Base-by-base conservation (phyloP, 64 coral and sea anemone genomes). In the Trachythela sp. region DNA sequence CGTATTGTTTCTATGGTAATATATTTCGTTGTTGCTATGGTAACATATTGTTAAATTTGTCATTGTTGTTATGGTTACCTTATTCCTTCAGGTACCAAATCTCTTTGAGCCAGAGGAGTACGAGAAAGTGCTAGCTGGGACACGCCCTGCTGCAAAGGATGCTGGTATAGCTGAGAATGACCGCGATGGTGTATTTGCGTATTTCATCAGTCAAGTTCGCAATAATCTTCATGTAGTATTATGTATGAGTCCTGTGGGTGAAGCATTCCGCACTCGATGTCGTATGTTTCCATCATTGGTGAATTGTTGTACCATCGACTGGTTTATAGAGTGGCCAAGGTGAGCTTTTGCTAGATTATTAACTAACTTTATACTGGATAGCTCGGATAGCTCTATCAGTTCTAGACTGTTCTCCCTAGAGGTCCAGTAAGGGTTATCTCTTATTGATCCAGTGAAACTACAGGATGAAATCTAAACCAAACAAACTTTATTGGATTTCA, bases 71-170 rank as follows among this genome's bases (percentile, higher is more conserved):
- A 52, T 52, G 49, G 56, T 8, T 0, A 64, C n/a, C 48, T 88
- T 88, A 27, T 30, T 20, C 58, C 13, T 31, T 20, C 33, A 98
- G 95, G 93, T 98, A 9, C 95, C 95, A 31, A 98, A 98, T 72
- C 86, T 98, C 88, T 98, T 98, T 52, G 95, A 98, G 64, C 86
- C 95, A n/a, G 95, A 98, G 43, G 95, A 98, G 70, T 98, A 98
- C 83, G 95, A 98, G 34, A 91, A 94, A 42, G 93, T 98, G 13
- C 70, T 98, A 15, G 94, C 90, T 86, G 95, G 95, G 88, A 98
- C 95, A 24, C 91, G 95, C 42, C 95, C 93, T 27, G 51, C 86
- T 39, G 95, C 95, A 26, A 98, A 98, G 84, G 95, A 98, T 52
- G 95, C 93, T 22, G 95, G 95, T 20, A 92, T 97, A 29, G 92